Base-by-base conservation (phyloP, 2,888 invertebrate genomes). In the Heliconius ismenius region DNA sequence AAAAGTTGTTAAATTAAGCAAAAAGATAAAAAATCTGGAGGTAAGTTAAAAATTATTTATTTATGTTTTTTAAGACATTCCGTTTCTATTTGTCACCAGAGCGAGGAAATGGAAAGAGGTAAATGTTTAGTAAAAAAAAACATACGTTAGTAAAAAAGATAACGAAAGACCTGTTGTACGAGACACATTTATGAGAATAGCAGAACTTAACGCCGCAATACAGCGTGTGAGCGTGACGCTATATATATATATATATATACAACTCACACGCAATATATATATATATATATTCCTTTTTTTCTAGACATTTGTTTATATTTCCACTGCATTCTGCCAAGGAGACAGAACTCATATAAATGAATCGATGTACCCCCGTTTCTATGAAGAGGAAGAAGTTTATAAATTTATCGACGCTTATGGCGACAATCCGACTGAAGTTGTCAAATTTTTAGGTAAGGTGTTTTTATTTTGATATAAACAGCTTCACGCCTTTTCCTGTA, bases 251-350 rank as follows among this genome's bases (percentile, higher is more conserved):
- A 28, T 28, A 26, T 26, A n/a, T n/a, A n/a, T n/a, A n/a, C n/a
- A n/a, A n/a, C n/a, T n/a, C n/a, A n/a, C n/a, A 26, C 1, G 26
- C 1, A 26, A 26, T 28, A 32, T 32, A 32, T 32, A 32, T 32
- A 2, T 32, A 28, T 28, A 4, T 28, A 0, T 28, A 0, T 28
- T 28, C 28, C 28, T 32, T 32, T 28, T 32, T 21, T 82, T 79
- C 7, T 81, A 90, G 90, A 83, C 85, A 0, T 85, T 89, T 11
- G 79, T 88, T 0, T 86, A 90, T 74, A 81, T 89, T 13, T 91
- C 90, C 0, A 90, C 90, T 1, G 87, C 87, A 0, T 90, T 83
- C 76, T 75, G 83, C 0, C 85, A 90, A 65, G 76, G 82, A 0
- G 78, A 86, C 18, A 82, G 79, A 32, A 4, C 79, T 0, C 75